Percentiles rank a stretch among this genome's conserved stretches.
Evolutionary conservation across 2,797 vertebrate genomes (phyloP).

Genomic region (Enteromius unitaeniatus): DNA sequence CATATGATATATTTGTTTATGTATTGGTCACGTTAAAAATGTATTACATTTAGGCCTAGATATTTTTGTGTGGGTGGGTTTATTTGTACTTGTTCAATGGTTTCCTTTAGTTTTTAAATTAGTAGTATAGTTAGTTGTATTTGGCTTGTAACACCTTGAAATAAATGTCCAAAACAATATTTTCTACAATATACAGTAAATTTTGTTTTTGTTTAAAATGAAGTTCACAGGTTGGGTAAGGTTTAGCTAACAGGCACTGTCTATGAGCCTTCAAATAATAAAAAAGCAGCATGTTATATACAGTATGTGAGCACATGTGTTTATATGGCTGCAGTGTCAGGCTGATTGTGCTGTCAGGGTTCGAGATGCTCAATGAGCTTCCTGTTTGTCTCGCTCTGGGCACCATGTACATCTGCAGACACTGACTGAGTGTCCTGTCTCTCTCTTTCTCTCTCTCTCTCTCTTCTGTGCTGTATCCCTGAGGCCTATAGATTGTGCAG

Average conservation of each 20-base stretch:
- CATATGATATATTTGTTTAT: not conserved
- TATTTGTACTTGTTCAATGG: not conserved
- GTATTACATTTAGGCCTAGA: not conserved
- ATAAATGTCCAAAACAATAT: not conserved
- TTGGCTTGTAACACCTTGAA: conserved; percentile 1
- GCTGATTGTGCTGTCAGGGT: conserved; percentile 59
- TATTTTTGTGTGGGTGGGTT: not conserved
- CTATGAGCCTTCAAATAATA: conserved; percentile 27
- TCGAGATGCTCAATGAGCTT: conserved; percentile 57
- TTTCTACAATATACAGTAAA: not conserved
- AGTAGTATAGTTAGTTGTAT: not conserved
- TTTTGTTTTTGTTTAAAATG: not conserved
- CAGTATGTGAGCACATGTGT: conserved; percentile 46
- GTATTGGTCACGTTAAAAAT: not conserved
- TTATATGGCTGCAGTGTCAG: conserved; percentile 62
- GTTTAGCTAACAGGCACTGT: conserved; percentile 44
- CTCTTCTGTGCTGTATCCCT: conserved; percentile 73
- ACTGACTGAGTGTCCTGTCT: conserved; percentile 75
- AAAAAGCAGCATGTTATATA: conserved; percentile 21
- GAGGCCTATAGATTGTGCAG: conserved; percentile 81
- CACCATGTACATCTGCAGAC: conserved; percentile 70
- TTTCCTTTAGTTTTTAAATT: not conserved
- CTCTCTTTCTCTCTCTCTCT: conserved; percentile 53
- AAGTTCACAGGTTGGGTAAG: not conserved
- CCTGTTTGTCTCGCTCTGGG: conserved; percentile 62